Evolutionary conservation across 2,113 vertebrate genomes (phyloP), one percentile per base, ranked within the genome.

Genomic region (Atractosteus spatula): DNA sequence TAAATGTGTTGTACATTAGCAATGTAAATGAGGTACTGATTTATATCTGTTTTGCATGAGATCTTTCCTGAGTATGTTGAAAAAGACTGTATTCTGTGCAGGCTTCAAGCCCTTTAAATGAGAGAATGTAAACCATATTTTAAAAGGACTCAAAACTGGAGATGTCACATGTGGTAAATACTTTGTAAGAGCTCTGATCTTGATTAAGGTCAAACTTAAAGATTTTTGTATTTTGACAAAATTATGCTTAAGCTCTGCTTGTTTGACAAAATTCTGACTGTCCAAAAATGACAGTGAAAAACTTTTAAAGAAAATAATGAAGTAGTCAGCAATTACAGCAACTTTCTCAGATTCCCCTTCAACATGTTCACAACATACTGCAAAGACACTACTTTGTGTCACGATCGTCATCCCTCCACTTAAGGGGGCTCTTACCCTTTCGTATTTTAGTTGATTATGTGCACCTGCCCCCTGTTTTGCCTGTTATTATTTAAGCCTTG

Each of bases 81-180:
- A 71, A 83, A 82, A 86, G 83, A 72, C 78, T 66, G 67, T 76
- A 81, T 87, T 87, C 84, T 87, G 89, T 87, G 86, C 84, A 86
- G 82, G 78, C 76, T 81, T 84, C 81, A 86, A 84, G 8, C 68
- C 61, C 68, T 55, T 8, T 54, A 79, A 88, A 83, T 88, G 87
- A 89, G 84, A 85, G 88, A 85, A 86, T 75, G 83, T 77, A 85
- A 89, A 87, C 86, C 90, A 90, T 76, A 83, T 83, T 85, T 86
- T 82, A 86, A 84, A 63, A 77, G 77, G 70, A 45, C 29, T 59
- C 41, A 41, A 69, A 69, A 74, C 61, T 63, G 61, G n/a, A 66
- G 62, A 70, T 47, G 67, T 55, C 13, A 56, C 66, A 63, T 54
- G 72, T 67, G 54, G 54, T 56, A 66, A 70, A 57, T 61, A 47